Base-by-base conservation (phyloP, 2,888 invertebrate species). In the Coleophora deauratella region DNA sequence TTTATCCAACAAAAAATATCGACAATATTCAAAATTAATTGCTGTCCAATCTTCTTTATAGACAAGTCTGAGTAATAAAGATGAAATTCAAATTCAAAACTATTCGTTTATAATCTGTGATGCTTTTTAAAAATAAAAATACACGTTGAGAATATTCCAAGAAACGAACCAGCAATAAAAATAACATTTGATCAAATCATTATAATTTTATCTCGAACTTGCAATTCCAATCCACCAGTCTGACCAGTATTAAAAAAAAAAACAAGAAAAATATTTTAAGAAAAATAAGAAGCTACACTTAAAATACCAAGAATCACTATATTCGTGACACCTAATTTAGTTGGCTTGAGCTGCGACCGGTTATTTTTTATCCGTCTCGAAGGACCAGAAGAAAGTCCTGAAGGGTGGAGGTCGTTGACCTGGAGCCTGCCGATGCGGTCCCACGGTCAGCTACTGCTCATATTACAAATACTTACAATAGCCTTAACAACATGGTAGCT, bases 371-470 rank as follows among this genome's bases (percentile, higher is more conserved):
- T 41, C 38, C 42, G 40, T 31, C 40, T 39, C 42, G 42, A 42
- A 45, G 42, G 45, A 45, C 38, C 39, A 36, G 36, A 44, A 42
- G 41, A 45, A 45, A 42, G 42, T 45, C 45, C 45, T 45, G 41
- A 35, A 42, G 42, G 34, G 12, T 27, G 9, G 35, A 31, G 41
- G 45, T 45, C 36, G 38, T 28, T 12, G 36, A 27, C 41, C 37
- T 12, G 33, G 21, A 21, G 21, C 21, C 6, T 14, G 15, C 30
- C 12, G 33, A 38, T 33, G 37, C 15, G 28, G 39, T 42, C 45
- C 42, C 45, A 45, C 42, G 44, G 44, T 35, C 35, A 34, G 34
- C 39, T 40, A 33, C 38, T 28, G 37, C 14, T 42, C 42, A 30
- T 33, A 35, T 39, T 36, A 38, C 35, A 38, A 38, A 34, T 36